These are phyloP conservation scores for Euphydryas editha DNA, from an alignment of 2,888 invertebrate genomes.

Conservation along the genomic window DNA sequence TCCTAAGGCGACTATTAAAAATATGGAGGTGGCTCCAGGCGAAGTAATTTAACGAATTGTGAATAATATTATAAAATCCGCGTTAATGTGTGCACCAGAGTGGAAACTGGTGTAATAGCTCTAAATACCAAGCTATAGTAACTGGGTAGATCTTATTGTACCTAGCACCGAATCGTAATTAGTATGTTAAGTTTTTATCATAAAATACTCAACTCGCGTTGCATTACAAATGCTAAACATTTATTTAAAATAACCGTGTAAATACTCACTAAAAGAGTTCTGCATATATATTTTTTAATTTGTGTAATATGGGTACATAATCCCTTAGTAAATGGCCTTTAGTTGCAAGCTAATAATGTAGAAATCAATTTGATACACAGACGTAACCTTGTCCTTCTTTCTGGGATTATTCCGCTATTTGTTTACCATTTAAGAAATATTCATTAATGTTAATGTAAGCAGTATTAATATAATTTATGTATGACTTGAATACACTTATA, in stretches of 20 bases:
- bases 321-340: slow-evolving; percentile 22
- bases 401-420: slow-evolving; percentile 34
- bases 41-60: not conserved
- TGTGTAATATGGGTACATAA: not conserved
- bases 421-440: slow-evolving; percentile 30
- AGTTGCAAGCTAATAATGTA: slow-evolving; percentile 9
- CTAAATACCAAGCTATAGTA: not conserved
- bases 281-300: not conserved
- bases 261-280: not conserved
- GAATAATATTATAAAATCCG: not conserved
- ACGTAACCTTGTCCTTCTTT: slow-evolving; percentile 37
- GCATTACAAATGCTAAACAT: too few relatives aligned
- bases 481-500: not conserved
- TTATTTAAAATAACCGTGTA: not conserved
- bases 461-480: slow-evolving; percentile 11
- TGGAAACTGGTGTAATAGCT: not conserved
- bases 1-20: not conserved
- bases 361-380: slow-evolving; percentile 31
- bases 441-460: slow-evolving; percentile 16
- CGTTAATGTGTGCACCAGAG: slow-evolving; percentile 1
- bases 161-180: not conserved
- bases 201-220: not conserved
- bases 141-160: not conserved
- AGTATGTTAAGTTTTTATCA: not conserved
- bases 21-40: not conserved